phyloP scores from a whole-genome alignment of 2,113 vertebrate species.

The Capricornis sumatraensis region DNA sequence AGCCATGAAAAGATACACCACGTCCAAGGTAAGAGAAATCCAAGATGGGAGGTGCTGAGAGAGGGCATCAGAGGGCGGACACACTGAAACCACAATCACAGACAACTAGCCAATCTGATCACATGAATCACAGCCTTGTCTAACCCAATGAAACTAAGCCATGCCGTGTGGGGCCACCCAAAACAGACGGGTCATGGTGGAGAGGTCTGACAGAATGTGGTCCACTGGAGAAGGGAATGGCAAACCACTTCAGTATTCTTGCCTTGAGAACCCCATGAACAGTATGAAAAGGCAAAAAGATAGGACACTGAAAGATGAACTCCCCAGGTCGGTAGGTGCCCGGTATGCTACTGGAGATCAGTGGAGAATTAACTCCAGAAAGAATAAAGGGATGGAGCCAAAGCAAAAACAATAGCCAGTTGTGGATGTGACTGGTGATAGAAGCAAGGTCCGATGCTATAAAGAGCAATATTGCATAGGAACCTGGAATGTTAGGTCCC shows the following conservation, averaged over 20 bases:
- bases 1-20: rapidly evolving
- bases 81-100: neutral
- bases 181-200: rapidly evolving
- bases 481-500: neutral
- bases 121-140: neutral
- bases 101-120: neutral
- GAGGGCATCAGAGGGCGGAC: neutral
- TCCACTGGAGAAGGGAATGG: neutral
- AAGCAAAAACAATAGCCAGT: neutral
- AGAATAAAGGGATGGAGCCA: neutral
- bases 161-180: rapidly evolving
- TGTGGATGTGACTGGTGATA: neutral
- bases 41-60: neutral
- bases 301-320: neutral
- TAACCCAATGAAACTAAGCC: neutral
- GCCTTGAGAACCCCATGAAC: neutral
- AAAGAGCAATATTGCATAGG: neutral
- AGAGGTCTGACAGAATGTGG: neutral
- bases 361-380: neutral
- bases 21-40: neutral
- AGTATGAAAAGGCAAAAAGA: neutral
- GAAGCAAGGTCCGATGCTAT: neutral
- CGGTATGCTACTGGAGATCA: neutral
- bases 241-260: neutral
- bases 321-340: neutral